These are phyloP conservation scores for Yponomeuta evonymella DNA, from an alignment of 2,888 invertebrate species.

Conservation along the genomic window DNA sequence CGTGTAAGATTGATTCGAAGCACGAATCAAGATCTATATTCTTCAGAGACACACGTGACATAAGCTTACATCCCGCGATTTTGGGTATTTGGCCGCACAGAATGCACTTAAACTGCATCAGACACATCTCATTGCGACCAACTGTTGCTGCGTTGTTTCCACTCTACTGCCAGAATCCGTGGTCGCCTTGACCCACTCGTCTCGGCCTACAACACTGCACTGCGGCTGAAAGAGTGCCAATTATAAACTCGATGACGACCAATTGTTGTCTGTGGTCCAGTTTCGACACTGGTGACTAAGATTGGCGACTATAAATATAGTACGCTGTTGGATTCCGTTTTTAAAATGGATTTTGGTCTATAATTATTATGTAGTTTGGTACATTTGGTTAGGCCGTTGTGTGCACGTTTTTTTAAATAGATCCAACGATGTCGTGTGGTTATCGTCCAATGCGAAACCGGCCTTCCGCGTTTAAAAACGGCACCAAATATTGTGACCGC, in stretches of 20 bases:
- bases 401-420: too few species aligned
- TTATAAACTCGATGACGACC: neutral
- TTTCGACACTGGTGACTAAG: neutral
- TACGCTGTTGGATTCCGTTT: neutral
- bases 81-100: neutral
- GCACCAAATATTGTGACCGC: too few species aligned
- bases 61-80: too few species aligned
- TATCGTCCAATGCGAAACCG: too few species aligned
- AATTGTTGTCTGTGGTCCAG: neutral
- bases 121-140: neutral
- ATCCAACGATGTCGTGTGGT: too few species aligned
- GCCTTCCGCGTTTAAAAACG: too few species aligned
- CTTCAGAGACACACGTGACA: too few species aligned
- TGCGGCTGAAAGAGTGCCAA: neutral
- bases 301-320: neutral
- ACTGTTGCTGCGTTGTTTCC: neutral
- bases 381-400: too few species aligned
- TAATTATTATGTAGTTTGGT: too few species aligned
- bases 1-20: too few species aligned
- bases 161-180: neutral
- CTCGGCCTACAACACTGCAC: constrained; percentile 1
- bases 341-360: neutral
- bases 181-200: constrained; percentile 3
- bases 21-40: too few species aligned
- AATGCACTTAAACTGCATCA: neutral